Evolutionary conservation across 2,888 invertebrate genomes (phyloP).

Genomic region (Chrysolina oricalcia): DNA sequence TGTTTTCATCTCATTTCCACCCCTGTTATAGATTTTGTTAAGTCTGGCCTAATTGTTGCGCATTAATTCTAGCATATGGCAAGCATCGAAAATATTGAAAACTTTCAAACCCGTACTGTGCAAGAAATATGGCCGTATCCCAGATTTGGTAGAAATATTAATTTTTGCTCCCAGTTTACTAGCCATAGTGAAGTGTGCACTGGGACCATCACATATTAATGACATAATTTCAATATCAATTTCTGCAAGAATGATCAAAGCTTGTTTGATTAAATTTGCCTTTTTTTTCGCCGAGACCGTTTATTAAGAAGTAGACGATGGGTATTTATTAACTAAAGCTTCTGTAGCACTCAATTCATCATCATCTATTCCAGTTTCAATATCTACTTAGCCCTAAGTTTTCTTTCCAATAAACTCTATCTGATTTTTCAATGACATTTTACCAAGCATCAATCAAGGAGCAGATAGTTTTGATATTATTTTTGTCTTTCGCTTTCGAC

Average conservation of each 20-base stretch:
- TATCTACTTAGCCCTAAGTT: neutral
- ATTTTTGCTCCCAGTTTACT: constrained; percentile 11
- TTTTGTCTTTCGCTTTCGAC: neutral
- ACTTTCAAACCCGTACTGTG: neutral
- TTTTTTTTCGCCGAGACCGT: neutral
- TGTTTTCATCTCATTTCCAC: neutral
- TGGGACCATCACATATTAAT: neutral
- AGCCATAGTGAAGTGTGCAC: constrained; percentile 22
- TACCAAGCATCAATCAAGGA: neutral
- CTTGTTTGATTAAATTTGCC: constrained; percentile 15
- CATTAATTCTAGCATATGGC: neutral
- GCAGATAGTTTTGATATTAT: neutral
- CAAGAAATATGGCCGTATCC: constrained; percentile 10
- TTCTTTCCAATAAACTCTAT: neutral
- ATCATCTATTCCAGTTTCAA: neutral
- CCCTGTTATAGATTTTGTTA: constrained; percentile 3
- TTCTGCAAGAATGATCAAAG: constrained; percentile 12
- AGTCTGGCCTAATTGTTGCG: constrained; percentile 3
- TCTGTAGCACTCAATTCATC: neutral
- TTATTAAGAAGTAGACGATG: neutral
- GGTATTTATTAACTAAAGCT: constrained; percentile 3
- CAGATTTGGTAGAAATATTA: constrained; percentile 1
- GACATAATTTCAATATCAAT: neutral
- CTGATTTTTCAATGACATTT: neutral
- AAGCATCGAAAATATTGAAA: constrained; percentile 7